Conservation (phyloP, 2,113 vertebrate species). For the Agapornis roseicollis region DNA sequence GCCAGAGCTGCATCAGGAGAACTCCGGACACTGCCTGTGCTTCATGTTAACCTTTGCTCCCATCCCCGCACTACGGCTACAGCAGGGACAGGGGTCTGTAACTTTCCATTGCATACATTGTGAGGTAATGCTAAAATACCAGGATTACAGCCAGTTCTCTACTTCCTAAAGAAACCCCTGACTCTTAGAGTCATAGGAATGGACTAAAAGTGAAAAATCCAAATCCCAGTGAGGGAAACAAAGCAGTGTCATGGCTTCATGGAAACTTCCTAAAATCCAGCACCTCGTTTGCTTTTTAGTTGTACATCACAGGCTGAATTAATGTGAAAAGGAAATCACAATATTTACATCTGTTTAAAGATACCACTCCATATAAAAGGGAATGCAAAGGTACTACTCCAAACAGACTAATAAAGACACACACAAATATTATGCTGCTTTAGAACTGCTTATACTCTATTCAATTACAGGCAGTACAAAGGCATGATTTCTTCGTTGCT, state of each 20-base stretch:
- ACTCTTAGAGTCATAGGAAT: constrained; percentile 10
- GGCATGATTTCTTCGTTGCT: constrained; percentile 38
- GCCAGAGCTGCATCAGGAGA: neutral
- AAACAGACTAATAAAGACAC: constrained; percentile 61
- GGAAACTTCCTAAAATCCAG: constrained; percentile 53
- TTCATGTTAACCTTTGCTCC: constrained; percentile 41
- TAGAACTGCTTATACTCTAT: constrained; percentile 43
- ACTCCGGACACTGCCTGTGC: neutral
- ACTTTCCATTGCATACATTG: neutral
- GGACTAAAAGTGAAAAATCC: constrained; percentile 5
- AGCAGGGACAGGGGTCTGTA: neutral
- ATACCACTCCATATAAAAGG: constrained; percentile 55
- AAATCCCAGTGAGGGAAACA: constrained; percentile 23
- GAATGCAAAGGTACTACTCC: constrained; percentile 54
- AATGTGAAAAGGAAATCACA: constrained; percentile 59
- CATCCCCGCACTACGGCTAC: neutral
- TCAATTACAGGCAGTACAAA: constrained; percentile 58
- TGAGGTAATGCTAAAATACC: neutral
- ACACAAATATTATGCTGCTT: constrained; percentile 64
- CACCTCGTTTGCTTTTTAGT: constrained; percentile 36
- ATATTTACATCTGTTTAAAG: constrained; percentile 58
- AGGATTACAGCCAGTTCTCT: neutral
- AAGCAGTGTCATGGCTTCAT: neutral
- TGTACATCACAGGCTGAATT: constrained; percentile 41
- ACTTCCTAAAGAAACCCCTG: neutral